Conservation (phyloP, 2,888 invertebrate species). For the Falcaria lacertinaria region DNA sequence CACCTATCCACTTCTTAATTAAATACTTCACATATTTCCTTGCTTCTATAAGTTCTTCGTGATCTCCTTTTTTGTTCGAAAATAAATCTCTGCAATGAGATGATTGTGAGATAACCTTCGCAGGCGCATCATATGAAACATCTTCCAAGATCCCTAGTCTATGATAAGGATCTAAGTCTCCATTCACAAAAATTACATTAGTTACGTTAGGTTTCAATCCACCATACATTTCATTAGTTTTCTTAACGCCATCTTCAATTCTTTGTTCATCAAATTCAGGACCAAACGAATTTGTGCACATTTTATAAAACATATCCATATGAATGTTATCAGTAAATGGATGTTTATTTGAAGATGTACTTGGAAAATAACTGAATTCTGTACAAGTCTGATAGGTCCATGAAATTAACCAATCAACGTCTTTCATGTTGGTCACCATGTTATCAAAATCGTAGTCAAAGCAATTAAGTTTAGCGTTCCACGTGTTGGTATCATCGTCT, state of each 20-base stretch:
- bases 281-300: slow-evolving; percentile 66
- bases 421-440: slow-evolving; percentile 37
- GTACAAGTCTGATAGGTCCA: slow-evolving; percentile 89
- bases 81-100: slow-evolving; percentile 61
- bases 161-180: slow-evolving; percentile 81
- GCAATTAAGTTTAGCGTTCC: slow-evolving; percentile 37
- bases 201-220: slow-evolving; percentile 66
- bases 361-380: slow-evolving; percentile 87
- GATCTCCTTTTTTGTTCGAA: slow-evolving; percentile 39
- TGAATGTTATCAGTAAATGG: slow-evolving; percentile 78
- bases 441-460: slow-evolving; percentile 47
- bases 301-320: slow-evolving; percentile 53
- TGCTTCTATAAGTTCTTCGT: slow-evolving; percentile 55
- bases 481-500: slow-evolving; percentile 27
- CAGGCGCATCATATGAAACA: slow-evolving; percentile 55
- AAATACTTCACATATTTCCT: slow-evolving; percentile 51
- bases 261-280: slow-evolving; percentile 45
- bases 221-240: slow-evolving; percentile 73
- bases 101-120: slow-evolving; percentile 45
- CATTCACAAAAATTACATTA: slow-evolving; percentile 80
- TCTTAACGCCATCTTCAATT: slow-evolving; percentile 51
- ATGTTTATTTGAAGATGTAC: slow-evolving; percentile 75
- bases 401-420: slow-evolving; percentile 34
- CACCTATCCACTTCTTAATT: slow-evolving; percentile 59
- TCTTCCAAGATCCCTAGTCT: slow-evolving; percentile 70